Conservation (phyloP, 2,888 invertebrate genomes). For the Noctua janthina region DNA sequence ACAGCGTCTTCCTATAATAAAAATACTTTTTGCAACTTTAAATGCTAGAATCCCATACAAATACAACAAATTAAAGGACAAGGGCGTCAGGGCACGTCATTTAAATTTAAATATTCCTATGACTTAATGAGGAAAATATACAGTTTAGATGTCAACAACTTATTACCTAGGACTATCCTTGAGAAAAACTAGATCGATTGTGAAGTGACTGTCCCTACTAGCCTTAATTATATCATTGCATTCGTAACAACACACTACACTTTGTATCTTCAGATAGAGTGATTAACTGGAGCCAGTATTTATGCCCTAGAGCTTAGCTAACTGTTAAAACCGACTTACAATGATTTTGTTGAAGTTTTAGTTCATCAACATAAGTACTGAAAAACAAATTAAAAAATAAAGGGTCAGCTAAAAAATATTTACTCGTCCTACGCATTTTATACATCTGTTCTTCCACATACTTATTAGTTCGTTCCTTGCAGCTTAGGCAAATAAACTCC, state of each 20-base stretch:
- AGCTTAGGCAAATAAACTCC: not conserved
- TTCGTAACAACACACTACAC: slow-evolving; percentile 42
- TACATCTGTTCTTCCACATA: not conserved
- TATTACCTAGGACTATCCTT: slow-evolving; percentile 69
- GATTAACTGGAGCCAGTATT: not conserved
- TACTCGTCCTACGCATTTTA: not conserved
- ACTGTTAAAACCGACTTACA: not conserved
- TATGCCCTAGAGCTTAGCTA: not conserved
- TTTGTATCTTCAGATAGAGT: slow-evolving; percentile 34
- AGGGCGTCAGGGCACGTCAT: slow-evolving; percentile 11
- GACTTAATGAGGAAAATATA: slow-evolving; percentile 55
- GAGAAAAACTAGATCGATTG: slow-evolving; percentile 75
- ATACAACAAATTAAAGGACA: not conserved
- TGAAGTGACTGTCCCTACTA: slow-evolving; percentile 66
- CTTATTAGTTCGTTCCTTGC: not conserved
- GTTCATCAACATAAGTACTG: not conserved
- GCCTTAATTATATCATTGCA: slow-evolving; percentile 57
- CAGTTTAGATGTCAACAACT: slow-evolving; percentile 62
- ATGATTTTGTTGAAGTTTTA: not conserved
- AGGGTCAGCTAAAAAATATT: not conserved
- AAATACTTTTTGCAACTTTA: not conserved
- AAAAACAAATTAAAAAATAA: no score
- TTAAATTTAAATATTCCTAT: slow-evolving; percentile 47
- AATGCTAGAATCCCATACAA: not conserved
- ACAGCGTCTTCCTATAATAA: not conserved